Percentiles rank a stretch among this genome's conserved stretches.
Evolutionary conservation across 2,797 vertebrate species (phyloP).

Genomic region (Anolis apletophallus): DNA sequence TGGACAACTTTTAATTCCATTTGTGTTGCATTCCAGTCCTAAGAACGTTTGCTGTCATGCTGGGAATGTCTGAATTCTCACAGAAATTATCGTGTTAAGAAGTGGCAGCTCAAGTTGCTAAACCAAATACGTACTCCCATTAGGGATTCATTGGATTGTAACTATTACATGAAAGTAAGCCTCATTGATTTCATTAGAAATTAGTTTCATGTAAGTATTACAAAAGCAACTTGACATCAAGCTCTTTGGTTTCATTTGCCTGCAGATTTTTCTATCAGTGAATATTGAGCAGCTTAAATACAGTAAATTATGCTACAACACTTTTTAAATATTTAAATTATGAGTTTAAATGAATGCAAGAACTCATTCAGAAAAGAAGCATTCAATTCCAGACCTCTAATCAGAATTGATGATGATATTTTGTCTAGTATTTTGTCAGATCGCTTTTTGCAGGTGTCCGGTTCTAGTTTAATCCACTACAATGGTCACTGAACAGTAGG

Average conservation of each 20-base stretch:
- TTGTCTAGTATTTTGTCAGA: constrained; percentile 2
- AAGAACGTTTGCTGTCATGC: constrained; percentile 3
- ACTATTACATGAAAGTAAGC: neutral
- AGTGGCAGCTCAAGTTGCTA: neutral
- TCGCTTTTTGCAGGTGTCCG: constrained; percentile 12
- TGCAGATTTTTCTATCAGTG: constrained; percentile 12
- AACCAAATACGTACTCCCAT: neutral
- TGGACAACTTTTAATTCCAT: constrained; percentile 3
- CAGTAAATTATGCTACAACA: neutral
- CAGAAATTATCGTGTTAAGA: neutral
- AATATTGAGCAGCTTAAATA: neutral
- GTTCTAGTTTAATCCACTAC: neutral
- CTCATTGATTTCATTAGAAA: constrained; percentile 20
- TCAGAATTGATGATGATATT: constrained; percentile 6
- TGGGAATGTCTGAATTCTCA: neutral
- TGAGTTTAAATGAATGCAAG: constrained; percentile 8
- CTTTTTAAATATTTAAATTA: constrained; percentile 40
- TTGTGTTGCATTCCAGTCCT: constrained; percentile 16
- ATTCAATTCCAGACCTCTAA: neutral
- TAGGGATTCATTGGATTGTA: constrained; percentile 7
- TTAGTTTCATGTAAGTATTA: constrained; percentile 13
- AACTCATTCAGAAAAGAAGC: neutral
- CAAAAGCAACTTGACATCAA: constrained; percentile 6
- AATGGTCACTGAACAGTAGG: neutral
- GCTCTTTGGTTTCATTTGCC: neutral